A percentile compares a stretch with the other conserved stretches of the same genome.
phyloP scores from a whole-genome alignment of 2,888 invertebrate genomes.

The Pedicia rivosa region DNA sequence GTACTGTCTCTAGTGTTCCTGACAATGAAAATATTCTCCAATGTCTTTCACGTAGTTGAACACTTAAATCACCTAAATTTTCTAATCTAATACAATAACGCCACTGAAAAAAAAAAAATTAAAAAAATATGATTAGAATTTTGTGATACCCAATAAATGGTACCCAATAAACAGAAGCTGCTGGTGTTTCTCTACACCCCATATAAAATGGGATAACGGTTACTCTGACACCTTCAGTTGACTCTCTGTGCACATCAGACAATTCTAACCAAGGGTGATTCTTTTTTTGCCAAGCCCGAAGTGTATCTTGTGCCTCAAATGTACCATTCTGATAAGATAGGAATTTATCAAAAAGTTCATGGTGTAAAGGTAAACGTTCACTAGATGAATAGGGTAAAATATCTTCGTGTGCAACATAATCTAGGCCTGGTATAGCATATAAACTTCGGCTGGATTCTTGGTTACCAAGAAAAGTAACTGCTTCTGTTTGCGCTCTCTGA shows the following conservation, averaged over 20 bases:
- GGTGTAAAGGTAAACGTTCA: slow-evolving; percentile 78
- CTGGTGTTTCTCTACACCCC: slow-evolving; percentile 85
- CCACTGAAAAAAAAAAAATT: slow-evolving; percentile 42
- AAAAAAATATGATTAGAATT: neutral
- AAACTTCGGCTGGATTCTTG: slow-evolving; percentile 89
- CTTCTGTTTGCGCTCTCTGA: slow-evolving; percentile 90
- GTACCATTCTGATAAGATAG: slow-evolving; percentile 69
- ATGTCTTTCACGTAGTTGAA: slow-evolving; percentile 90
- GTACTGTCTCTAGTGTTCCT: slow-evolving; percentile 83
- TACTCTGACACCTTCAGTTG: slow-evolving; percentile 88
- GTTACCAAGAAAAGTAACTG: slow-evolving; percentile 92
- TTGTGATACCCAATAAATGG: neutral
- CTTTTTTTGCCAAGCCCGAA: slow-evolving; percentile 92
- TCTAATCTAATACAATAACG: slow-evolving; percentile 94
- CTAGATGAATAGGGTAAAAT: slow-evolving; percentile 85
- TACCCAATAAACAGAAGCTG: slow-evolving; percentile 77
- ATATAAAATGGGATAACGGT: slow-evolving; percentile 98
- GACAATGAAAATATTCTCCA: slow-evolving; percentile 95
- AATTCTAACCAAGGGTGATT: slow-evolving; percentile 95
- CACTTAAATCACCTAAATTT: slow-evolving; percentile 76
- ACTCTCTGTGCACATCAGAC: slow-evolving; percentile 93
- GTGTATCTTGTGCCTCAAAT: slow-evolving; percentile 74
- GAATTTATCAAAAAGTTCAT: slow-evolving; percentile 95
- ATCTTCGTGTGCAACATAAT: slow-evolving; percentile 97
- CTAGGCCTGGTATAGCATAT: slow-evolving; percentile 92